phyloP scores from a whole-genome alignment of 1,140 invertebrate species.

The Temnothorax nylanderi region DNA sequence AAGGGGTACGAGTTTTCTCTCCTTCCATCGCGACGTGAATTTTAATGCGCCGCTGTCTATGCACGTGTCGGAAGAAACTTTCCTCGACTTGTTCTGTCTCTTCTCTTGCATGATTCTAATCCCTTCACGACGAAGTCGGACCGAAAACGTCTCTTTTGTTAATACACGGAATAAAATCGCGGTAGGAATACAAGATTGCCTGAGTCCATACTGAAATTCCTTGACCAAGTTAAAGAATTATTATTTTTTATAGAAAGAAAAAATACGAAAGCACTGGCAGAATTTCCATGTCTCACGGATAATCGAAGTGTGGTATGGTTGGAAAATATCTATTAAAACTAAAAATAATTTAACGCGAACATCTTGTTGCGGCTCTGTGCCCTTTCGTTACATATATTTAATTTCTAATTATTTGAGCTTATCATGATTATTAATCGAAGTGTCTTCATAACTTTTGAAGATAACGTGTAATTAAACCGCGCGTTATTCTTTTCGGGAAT shows the following conservation, averaged over 20 bases:
- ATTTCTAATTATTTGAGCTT: no score
- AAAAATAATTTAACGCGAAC: no score
- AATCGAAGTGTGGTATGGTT: background rate
- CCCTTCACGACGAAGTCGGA: slow-evolving; percentile 29
- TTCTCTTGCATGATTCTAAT: slow-evolving; percentile 47
- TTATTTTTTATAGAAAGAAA: background rate
- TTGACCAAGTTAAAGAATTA: background rate
- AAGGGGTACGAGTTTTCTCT: slow-evolving; percentile 28
- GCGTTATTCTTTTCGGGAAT: background rate
- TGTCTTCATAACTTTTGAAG: background rate
- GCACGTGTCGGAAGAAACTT: slow-evolving; percentile 34
- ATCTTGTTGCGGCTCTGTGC: no score
- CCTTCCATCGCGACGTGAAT: slow-evolving; percentile 47
- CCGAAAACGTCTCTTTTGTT: slow-evolving; percentile 34
- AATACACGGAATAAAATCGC: slow-evolving; percentile 27
- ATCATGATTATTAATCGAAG: no score
- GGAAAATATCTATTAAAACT: no score
- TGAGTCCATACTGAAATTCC: background rate
- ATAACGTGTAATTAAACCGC: slow-evolving; percentile 2
- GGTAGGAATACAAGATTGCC: slow-evolving; percentile 1
- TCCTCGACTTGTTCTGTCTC: slow-evolving; percentile 16
- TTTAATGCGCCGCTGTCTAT: slow-evolving; percentile 52
- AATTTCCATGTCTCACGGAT: background rate
- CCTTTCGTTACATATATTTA: no score
- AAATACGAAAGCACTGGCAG: background rate